phyloP scores from a whole-genome alignment of 2,888 invertebrate species.

The Stramonita haemastoma region DNA sequence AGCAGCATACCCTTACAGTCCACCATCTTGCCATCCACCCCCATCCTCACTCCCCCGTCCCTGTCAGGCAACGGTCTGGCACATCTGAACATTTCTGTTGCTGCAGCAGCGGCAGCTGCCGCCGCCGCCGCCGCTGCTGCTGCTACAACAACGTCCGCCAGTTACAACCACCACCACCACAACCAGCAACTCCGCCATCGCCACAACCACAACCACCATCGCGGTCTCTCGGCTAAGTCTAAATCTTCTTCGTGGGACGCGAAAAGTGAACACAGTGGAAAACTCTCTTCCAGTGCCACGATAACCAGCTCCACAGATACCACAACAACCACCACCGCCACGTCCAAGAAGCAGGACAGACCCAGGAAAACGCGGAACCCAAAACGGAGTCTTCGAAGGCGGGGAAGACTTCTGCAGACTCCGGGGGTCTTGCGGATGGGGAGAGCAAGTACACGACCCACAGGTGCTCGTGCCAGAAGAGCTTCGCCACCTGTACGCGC shows the following conservation, averaged over 20 bases:
- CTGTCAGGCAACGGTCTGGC: slow-evolving; percentile 16
- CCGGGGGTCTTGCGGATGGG: slow-evolving; percentile 45
- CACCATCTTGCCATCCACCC: slow-evolving; percentile 41
- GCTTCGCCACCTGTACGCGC: slow-evolving; percentile 72
- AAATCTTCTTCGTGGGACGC: too few species aligned
- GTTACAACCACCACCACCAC: slow-evolving; percentile 18
- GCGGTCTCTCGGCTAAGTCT: background rate
- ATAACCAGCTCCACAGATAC: slow-evolving; percentile 2
- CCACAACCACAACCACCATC: background rate
- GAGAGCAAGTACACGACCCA: slow-evolving; percentile 67
- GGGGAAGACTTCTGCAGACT: background rate
- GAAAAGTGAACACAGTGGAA: too few species aligned
- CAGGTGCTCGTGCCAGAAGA: slow-evolving; percentile 70
- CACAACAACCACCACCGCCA: slow-evolving; percentile 33
- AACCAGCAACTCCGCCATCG: slow-evolving; percentile 6
- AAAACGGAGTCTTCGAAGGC: background rate
- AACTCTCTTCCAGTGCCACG: too few species aligned
- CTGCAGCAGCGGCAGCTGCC: slow-evolving; percentile 13
- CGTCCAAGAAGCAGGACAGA: background rate
- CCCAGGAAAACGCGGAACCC: background rate
- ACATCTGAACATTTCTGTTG: slow-evolving; percentile 30
- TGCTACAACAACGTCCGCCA: background rate
- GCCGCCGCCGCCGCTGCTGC: slow-evolving; percentile 11
- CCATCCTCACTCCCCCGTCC: slow-evolving; percentile 37
- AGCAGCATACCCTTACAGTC: slow-evolving; percentile 52